These are phyloP conservation scores for Merluccius polli DNA, from an alignment of 2,797 vertebrate species.

Conservation along the genomic window DNA sequence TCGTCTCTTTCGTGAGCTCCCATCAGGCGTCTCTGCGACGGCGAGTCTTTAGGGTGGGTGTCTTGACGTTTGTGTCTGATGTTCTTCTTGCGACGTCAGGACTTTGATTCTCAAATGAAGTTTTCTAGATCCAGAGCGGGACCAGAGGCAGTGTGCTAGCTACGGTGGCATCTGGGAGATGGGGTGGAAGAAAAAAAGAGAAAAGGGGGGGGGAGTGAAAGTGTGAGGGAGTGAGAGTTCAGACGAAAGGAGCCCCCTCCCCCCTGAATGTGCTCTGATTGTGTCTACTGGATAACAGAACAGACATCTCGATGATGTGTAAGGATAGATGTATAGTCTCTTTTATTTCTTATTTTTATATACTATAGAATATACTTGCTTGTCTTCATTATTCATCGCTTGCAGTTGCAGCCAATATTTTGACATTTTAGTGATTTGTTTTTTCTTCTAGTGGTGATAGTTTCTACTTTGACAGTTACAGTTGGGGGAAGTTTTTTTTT, in stretches of 20 bases:
- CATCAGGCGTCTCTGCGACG: background rate
- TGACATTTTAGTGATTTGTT: background rate
- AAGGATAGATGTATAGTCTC: conserved; percentile 55
- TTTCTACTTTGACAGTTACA: background rate
- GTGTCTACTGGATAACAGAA: conserved; percentile 48
- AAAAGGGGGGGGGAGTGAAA: conserved; percentile 20
- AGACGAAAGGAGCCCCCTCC: conserved; percentile 50
- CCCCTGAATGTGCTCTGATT: conserved; percentile 30
- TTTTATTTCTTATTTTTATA: background rate
- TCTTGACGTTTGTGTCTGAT: background rate
- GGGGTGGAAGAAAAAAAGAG: conserved; percentile 29
- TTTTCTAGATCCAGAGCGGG: conserved; percentile 41
- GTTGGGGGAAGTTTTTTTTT: background rate
- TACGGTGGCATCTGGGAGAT: conserved; percentile 32
- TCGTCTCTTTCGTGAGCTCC: background rate
- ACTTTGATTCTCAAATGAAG: conserved; percentile 54
- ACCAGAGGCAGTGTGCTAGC: conserved; percentile 41
- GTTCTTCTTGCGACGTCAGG: conserved; percentile 17
- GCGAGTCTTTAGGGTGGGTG: conserved; percentile 21
- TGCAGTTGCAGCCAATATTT: background rate
- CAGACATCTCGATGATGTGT: conserved; percentile 55
- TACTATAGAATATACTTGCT: background rate
- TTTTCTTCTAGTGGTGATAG: background rate
- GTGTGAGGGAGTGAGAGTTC: conserved; percentile 36
- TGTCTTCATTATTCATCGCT: background rate